phyloP scores from a whole-genome alignment of 2,797 vertebrate species.

The Picus viridis region DNA sequence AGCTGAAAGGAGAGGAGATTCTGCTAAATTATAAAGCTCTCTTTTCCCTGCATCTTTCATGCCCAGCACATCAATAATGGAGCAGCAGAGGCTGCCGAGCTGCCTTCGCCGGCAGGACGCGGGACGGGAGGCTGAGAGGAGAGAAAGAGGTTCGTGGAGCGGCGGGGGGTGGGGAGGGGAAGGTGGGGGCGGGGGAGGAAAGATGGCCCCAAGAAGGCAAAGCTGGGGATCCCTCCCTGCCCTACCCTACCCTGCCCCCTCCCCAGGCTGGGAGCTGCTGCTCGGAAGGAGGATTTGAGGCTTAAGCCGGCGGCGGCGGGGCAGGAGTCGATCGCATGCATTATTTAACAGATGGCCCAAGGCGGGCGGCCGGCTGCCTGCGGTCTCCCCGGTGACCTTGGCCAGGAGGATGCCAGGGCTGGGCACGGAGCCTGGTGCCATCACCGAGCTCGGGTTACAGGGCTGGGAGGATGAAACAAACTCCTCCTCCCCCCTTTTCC shows the following conservation, averaged over 20 bases:
- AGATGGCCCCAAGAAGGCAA: neutral
- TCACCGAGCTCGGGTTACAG: neutral
- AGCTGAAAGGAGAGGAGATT: conserved; percentile 52
- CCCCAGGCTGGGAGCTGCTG: neutral
- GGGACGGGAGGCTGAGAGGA: neutral
- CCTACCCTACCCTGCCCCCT: no score
- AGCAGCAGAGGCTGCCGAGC: neutral
- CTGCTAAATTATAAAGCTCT: conserved; percentile 18
- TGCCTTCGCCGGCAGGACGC: neutral
- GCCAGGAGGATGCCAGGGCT: neutral
- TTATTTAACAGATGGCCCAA: conserved; percentile 65
- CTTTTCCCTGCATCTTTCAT: conserved; percentile 60
- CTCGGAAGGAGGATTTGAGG: conserved; percentile 57
- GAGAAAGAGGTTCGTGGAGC: neutral
- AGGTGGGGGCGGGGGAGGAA: neutral
- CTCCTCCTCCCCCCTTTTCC: neutral
- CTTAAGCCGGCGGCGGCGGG: conserved; percentile 31
- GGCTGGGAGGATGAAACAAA: neutral
- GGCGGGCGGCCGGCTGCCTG: neutral
- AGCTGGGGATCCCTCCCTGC: neutral
- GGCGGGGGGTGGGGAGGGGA: neutral
- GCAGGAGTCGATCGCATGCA: conserved; percentile 38
- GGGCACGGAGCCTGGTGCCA: conserved; percentile 18
- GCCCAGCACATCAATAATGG: conserved; percentile 38
- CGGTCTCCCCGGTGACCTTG: conserved; percentile 61